Conservation (phyloP, 2,888 invertebrate genomes). For the Melanostoma scalare region DNA sequence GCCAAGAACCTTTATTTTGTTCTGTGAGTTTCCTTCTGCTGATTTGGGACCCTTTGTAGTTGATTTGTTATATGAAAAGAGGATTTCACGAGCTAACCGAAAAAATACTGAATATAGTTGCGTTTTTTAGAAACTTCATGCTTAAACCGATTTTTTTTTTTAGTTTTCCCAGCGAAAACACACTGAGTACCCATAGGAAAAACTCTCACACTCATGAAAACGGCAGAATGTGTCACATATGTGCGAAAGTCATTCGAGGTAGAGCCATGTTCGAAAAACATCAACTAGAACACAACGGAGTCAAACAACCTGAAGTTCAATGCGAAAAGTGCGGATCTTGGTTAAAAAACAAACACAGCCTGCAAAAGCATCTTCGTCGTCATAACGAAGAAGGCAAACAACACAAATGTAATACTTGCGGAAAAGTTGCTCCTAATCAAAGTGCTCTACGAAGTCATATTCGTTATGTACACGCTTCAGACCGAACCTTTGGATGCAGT, state of each 20-base stretch:
- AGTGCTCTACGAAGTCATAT: conserved; percentile 80
- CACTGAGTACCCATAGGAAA: conserved; percentile 78
- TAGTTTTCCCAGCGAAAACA: conserved; percentile 79
- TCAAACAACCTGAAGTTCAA: conserved; percentile 79
- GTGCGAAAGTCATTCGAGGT: conserved; percentile 80
- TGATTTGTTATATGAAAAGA: too few relatives aligned
- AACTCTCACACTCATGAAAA: conserved; percentile 78
- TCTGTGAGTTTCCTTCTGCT: too few relatives aligned
- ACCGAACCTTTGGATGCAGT: conserved; percentile 78
- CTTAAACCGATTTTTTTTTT: not conserved
- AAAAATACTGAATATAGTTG: too few relatives aligned
- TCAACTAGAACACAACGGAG: conserved; percentile 78
- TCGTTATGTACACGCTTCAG: conserved; percentile 79
- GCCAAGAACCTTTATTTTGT: too few relatives aligned
- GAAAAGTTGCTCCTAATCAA: conserved; percentile 80
- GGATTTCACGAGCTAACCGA: too few relatives aligned
- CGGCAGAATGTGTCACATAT: conserved; percentile 80
- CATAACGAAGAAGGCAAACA: conserved; percentile 78
- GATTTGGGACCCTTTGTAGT: too few relatives aligned
- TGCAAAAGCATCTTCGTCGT: conserved; percentile 79
- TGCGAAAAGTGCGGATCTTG: conserved; percentile 80
- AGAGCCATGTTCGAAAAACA: conserved; percentile 80
- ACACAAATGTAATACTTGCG: conserved; percentile 79
- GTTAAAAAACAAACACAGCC: conserved; percentile 80
- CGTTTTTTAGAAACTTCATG: too few relatives aligned